Conservation (phyloP, 2,888 invertebrate species). For the Athalia rosae region DNA sequence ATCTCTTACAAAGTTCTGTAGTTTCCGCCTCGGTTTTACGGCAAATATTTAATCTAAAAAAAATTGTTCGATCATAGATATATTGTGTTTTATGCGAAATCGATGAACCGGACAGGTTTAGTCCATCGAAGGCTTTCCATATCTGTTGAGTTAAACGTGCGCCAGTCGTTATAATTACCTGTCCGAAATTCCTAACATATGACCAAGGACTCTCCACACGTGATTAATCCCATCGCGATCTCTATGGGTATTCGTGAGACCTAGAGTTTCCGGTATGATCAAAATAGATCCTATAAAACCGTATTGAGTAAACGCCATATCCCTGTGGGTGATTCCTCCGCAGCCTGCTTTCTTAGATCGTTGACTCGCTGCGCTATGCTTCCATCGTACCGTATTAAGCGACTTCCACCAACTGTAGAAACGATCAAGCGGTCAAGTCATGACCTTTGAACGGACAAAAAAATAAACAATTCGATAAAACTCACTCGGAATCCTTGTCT, state of each 20-base stretch:
- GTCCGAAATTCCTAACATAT: constrained; percentile 87
- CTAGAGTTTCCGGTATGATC: constrained; percentile 78
- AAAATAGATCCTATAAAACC: constrained; percentile 87
- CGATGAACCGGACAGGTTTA: too few species aligned
- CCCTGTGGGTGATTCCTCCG: constrained; percentile 83
- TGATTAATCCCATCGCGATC: constrained; percentile 84
- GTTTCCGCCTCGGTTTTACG: constrained; percentile 79
- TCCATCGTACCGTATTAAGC: constrained; percentile 78
- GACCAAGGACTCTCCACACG: constrained; percentile 88
- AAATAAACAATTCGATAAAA: background rate
- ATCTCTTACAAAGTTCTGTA: constrained; percentile 74
- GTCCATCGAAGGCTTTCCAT: too few species aligned
- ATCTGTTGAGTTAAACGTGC: background rate
- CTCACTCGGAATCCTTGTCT: constrained; percentile 58
- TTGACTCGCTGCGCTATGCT: constrained; percentile 78
- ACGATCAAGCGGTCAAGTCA: too few species aligned
- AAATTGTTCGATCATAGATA: constrained; percentile 1
- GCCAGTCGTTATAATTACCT: constrained; percentile 73
- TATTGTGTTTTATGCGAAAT: background rate
- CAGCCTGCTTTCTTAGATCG: constrained; percentile 69
- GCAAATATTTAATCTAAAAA: constrained; percentile 81
- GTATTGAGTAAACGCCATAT: constrained; percentile 89
- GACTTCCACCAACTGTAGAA: constrained; percentile 80
- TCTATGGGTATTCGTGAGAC: constrained; percentile 76
- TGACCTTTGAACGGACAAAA: background rate